Base-by-base conservation (phyloP, 37 sponge, comb jelly and placozoan species). In the Beroe forskalii region DNA sequence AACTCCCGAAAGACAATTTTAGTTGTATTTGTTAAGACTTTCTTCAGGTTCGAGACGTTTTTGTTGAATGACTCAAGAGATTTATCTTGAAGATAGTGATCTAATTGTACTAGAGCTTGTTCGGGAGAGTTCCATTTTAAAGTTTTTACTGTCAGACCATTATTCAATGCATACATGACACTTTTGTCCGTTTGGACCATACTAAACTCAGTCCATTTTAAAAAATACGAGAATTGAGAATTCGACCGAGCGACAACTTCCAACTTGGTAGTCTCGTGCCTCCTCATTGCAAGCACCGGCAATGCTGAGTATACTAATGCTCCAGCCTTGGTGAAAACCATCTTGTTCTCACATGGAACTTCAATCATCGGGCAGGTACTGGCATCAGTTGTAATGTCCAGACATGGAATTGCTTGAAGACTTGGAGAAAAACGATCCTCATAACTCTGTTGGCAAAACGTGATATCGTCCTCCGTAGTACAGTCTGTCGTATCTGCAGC, bases 311-410 rank as follows among this genome's bases (percentile, higher is more conserved):
- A 80, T 22, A 80, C 31, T 20, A 80, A 48, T 43, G 86, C 86
- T 24, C 86, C 86, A 80, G 86, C 86, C 27, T 80, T 80, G 1
- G 55, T 44, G 55, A 80, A 80, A 2, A 80, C 38, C 86, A 80
- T 80, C 30, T 12, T 80, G 12, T 8, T 80, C 0, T 44, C 31
- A 43, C 86, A 80, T 42, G n/a, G n/a, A n/a, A 44, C 31, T 12
- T 6, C 8, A 0, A 12, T 23, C 17, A 80, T 14, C 0, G 43
- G 28, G 28, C 86, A 80, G 1, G 9, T 42, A 23, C 3, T 43
- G 4, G 30, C n/a, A 2, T 80, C 55, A 1, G 0, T 44, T 64
- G 4, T 23, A 8, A 4, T 25, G 27, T 80, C 42, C 1, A 80
- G 30, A 43, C 86, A 80, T 24, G 25, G n/a, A n/a, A 41, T 25